Base-by-base conservation (phyloP, 2,797 vertebrate species). In the Propithecus perrieri region DNA sequence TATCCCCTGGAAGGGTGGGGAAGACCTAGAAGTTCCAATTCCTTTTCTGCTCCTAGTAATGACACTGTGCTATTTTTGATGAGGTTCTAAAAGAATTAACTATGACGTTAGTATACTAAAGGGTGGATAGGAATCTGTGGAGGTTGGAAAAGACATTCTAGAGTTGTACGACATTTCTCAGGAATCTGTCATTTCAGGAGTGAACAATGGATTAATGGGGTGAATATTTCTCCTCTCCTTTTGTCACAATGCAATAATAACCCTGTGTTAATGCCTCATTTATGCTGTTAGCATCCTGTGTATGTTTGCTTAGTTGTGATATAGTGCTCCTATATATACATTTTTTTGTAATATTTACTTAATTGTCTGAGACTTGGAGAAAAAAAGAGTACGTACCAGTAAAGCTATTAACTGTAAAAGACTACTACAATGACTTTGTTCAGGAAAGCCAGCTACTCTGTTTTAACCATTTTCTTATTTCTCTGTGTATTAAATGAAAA, bases 141-240 rank as follows among this genome's bases (percentile, higher is more conserved):
- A 67, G 18, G 3, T 9, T 84, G 46, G 28, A 20, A 9, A 63
- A 75, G 41, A 69, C 10, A 84, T 22, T 91, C 20, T 57, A 78
- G 50, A 85, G 87, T 81, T 53, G 22, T 26, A 30, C 38, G 33
- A 43, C 53, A 63, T 93, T 87, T 96, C 71, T 89, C 74, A 89
- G 69, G 72, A 72, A 41, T 72, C 24, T 84, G 33, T 86, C 81
- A 86, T 95, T 94, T 92, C 33, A 85, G 38, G 17, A 85, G 24
- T 89, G 75, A 93, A 74, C 48, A 87, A 80, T 55, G 55, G 61
- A 96, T 80, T 87, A 94, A 94, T 95, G 87, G 87, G 55, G 55
- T 93, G 93, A 96, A 87, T 18, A 41, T 89, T 72, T 13, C 18
- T 85, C 50, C 94, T 87, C 43, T 71, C 13, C 24, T 92, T 90